Evolutionary conservation across 2,113 vertebrate species (phyloP), one percentile per base, ranked within the genome.

Genomic region (Paratilapia polleni): DNA sequence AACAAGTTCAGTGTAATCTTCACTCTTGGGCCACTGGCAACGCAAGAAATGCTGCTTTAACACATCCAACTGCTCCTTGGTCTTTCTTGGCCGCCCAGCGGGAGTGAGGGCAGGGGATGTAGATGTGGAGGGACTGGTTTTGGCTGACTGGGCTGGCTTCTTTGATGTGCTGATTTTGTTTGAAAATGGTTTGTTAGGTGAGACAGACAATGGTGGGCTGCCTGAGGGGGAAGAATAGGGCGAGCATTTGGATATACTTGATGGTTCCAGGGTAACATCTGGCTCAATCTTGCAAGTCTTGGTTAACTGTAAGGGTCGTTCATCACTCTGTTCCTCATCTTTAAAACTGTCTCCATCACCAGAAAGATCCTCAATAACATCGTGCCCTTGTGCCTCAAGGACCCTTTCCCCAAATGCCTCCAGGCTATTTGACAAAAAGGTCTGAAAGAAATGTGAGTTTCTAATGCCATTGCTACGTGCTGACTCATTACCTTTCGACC

Each of bases 21-120:
- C 97, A 41, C 97, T 96, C 31, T 95, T 95, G 81, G 97, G 97
- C 97, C 97, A 98, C 68, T 97, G 97, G 86, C 96, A 97, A 70
- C 92, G 95, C 76, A 97, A 88, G 86, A 98, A 98, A 92, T 97
- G 96, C 17, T 97, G 95, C 92, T 98, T 98, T 28, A 98, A 94
- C 83, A 97, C 83, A 34, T 96, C 95, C 93, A 98, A 87, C 90
- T 98, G 97, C 83, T 97, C 96, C 93, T 98, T 97, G 87, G 97
- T 97, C 95, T 98, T 98, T 59, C 97, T 94, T 57, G 96, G 96
- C 31, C 96, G 94, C 77, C 90, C 97, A 73, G 92, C 96, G 78
- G 94, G 94, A 88, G 96, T 96, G 47, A 95, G 94, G 78, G 89
- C 85, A 31, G 94, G 91, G 77, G 94, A 94, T 62, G 93, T 86